A percentile compares a stretch with the other conserved stretches of the same genome.
Evolutionary conservation across 2,113 vertebrate genomes (phyloP).

Genomic region (Silurus meridionalis): DNA sequence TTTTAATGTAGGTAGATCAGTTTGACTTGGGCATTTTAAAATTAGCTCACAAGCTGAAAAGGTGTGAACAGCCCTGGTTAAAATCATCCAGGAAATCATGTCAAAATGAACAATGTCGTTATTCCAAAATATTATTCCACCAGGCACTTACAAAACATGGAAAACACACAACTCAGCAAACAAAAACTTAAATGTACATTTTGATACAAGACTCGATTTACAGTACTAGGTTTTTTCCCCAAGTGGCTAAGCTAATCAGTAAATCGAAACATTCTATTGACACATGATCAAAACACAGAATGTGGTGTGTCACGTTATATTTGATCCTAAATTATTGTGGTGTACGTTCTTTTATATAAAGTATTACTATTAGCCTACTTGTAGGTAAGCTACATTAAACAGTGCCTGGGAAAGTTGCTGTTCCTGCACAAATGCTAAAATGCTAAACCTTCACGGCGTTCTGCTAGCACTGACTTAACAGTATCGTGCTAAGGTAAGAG

Average conservation of each 20-base stretch:
- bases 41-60: too few relatives aligned
- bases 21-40: too few relatives aligned
- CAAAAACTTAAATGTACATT: neutral
- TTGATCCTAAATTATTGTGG: neutral
- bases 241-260: neutral
- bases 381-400: too few relatives aligned
- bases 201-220: neutral
- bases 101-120: neutral
- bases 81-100: neutral
- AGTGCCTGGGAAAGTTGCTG: neutral
- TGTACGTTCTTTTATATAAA: neutral
- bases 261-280: neutral
- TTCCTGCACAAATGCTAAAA: conserved; percentile 17
- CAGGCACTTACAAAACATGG: neutral
- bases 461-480: conserved; percentile 11
- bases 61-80: too few relatives aligned
- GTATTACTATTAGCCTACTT: neutral
- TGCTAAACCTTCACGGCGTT: conserved; percentile 28
- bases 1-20: too few relatives aligned
- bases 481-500: neutral
- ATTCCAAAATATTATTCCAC: neutral
- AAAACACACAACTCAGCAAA: neutral
- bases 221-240: neutral
- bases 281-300: neutral
- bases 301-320: neutral